These are phyloP conservation scores for Vidua chalybeata DNA, from an alignment of 2,113 vertebrate genomes.

Conservation along the genomic window DNA sequence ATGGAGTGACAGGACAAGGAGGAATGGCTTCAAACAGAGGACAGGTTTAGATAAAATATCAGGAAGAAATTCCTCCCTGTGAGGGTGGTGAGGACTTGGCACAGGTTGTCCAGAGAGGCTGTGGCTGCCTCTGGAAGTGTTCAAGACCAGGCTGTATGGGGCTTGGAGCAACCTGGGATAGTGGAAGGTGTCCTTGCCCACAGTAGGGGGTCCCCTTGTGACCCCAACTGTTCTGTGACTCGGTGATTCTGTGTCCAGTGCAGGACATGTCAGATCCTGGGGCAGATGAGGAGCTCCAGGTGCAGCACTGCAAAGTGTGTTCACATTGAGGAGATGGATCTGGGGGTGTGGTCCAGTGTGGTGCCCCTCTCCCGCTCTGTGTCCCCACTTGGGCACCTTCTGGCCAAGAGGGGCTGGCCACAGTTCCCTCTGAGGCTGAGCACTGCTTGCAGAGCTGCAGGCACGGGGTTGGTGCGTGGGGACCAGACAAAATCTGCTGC, in stretches of 20 bases:
- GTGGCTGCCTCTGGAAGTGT: background rate
- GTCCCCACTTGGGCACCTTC: fast-evolving
- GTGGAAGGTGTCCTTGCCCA: background rate
- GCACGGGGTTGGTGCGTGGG: fast-evolving
- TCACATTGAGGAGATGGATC: background rate
- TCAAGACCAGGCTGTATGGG: background rate
- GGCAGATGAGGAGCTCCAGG: background rate
- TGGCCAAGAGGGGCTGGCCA: background rate
- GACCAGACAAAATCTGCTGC: background rate
- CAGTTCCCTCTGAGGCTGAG: fast-evolving
- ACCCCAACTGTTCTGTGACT: background rate
- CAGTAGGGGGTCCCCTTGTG: background rate
- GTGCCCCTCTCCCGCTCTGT: background rate
- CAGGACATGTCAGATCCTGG: fast-evolving
- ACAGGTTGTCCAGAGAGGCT: background rate
- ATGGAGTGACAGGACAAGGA: background rate
- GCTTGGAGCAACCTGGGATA: fast-evolving
- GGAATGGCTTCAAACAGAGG: background rate
- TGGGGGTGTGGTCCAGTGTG: background rate
- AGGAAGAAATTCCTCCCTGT: background rate
- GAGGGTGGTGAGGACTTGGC: background rate
- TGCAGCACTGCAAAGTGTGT: fast-evolving
- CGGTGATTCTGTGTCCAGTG: fast-evolving
- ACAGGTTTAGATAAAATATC: background rate
- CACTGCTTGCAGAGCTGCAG: fast-evolving